A percentile compares a stretch with the other conserved stretches of the same genome.
Evolutionary conservation across 1,140 invertebrate species (phyloP).

Genomic region (Zaprionus lachaisei): DNA sequence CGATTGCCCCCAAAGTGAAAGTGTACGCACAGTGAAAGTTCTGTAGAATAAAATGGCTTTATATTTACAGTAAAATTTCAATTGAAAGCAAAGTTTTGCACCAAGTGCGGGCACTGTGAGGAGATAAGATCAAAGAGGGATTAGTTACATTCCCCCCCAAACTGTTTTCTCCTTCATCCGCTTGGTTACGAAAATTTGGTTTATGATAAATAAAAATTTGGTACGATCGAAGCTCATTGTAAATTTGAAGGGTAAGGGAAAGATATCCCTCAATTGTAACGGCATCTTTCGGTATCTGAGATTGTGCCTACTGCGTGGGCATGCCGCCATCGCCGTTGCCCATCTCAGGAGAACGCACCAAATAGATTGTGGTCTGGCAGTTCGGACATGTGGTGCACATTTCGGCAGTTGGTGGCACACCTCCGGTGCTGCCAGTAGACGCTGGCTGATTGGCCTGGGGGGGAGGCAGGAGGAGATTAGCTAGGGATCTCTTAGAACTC

Average conservation of each 20-base stretch:
- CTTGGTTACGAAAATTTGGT: conserved; percentile 6
- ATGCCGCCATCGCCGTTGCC: conserved; percentile 60
- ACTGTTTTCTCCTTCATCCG: not conserved
- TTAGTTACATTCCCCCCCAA: not conserved
- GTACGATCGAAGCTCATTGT: not conserved
- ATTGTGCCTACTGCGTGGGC: conserved; percentile 41
- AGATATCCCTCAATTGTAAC: not conserved
- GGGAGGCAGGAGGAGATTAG: conserved; percentile 4
- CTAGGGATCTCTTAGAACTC: not conserved
- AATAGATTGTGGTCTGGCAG: conserved; percentile 78
- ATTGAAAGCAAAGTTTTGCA: conserved; percentile 1
- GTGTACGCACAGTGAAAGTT: not conserved
- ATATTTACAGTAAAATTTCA: conserved; percentile 28
- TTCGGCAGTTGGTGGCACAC: conserved; percentile 55
- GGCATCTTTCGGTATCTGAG: not conserved
- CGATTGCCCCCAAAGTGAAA: conserved; percentile 7
- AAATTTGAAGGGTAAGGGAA: not conserved
- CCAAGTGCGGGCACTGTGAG: not conserved
- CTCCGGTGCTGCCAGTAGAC: conserved; percentile 8
- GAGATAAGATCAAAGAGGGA: not conserved
- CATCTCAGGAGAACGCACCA: conserved; percentile 68
- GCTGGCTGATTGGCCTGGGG: conserved; percentile 43
- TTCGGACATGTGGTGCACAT: conserved; percentile 82
- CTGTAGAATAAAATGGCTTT: conserved; percentile 7
- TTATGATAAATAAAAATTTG: conserved; percentile 4